Base-by-base conservation (phyloP, 1,140 invertebrate species). In the Neodiprion pinetum region DNA sequence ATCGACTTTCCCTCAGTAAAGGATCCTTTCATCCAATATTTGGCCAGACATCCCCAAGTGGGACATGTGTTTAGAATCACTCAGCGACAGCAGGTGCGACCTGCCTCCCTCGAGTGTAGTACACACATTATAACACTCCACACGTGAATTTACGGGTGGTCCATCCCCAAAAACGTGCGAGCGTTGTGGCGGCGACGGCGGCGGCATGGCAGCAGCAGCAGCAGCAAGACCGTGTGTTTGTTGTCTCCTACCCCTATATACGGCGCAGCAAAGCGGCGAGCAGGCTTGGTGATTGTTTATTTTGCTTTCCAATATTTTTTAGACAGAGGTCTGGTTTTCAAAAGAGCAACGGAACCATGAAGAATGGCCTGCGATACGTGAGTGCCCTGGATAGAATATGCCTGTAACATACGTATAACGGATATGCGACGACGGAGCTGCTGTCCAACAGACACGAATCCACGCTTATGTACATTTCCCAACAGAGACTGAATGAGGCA, bases 11-110 rank as follows among this genome's bases (percentile, higher is more conserved):
- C n/a, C n/a, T 61, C 53, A 17, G 11, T 9, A 61, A 69, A 23
- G 67, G 67, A 69, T 69, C 23, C 67, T 69, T 69, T 69, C 67
- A 11, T 23, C 40, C 23, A 69, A 69, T 69, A 69, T 69, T 69
- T 69, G 67, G 67, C 67, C 67, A 69, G 67, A 69, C 67, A 69
- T 47, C 67, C 40, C 11, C 11, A 47, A 69, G 67, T 69, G 67
- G 67, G 67, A 69, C 67, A 69, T 69, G 40, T 69, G 67, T 69
- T 69, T 69, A 69, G 67, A 69, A 69, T 69, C 67, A 69, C 67
- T 69, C 67, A 69, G 67, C 40, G 67, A 69, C 21, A 69, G 67
- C 67, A 69, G 67, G 67, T 69, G 67, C 67, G 17, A 69, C 67
- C 67, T 23, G 5, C 67, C 67, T 69, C 67, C 67, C 67, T 69